Evolutionary conservation across 2,113 vertebrate genomes (phyloP).

Genomic region (Pimephales promelas): DNA sequence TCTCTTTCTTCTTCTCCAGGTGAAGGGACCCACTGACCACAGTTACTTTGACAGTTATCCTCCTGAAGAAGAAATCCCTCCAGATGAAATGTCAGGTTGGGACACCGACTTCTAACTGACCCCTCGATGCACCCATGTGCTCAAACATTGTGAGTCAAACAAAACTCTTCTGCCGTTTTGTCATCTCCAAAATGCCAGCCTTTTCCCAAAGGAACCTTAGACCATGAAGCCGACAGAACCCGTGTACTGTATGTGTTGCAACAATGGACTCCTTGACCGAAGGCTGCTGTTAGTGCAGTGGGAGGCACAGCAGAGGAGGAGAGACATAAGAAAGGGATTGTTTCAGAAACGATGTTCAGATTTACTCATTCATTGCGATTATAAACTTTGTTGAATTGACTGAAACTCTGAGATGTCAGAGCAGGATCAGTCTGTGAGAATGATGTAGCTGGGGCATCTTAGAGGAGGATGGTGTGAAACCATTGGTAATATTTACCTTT

Average conservation of each 20-base stretch:
- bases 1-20: slow-evolving; percentile 65
- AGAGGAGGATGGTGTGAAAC: slow-evolving; percentile 37
- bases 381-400: neutral
- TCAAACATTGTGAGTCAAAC: slow-evolving; percentile 29
- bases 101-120: slow-evolving; percentile 88
- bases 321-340: slow-evolving; percentile 4
- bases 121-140: slow-evolving; percentile 2
- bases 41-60: slow-evolving; percentile 92
- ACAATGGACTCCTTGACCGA: slow-evolving; percentile 45
- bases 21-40: slow-evolving; percentile 86
- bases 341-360: neutral
- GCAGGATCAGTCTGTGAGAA: slow-evolving; percentile 39
- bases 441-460: slow-evolving; percentile 43
- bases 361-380: neutral
- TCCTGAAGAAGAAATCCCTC: slow-evolving; percentile 85
- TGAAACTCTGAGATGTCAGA: slow-evolving; percentile 8
- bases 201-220: neutral
- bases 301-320: slow-evolving; percentile 44
- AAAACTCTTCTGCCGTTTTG: slow-evolving; percentile 33
- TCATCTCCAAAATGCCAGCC: slow-evolving; percentile 5
- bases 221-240: slow-evolving; percentile 34
- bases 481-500: slow-evolving; percentile 57
- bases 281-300: slow-evolving; percentile 43
- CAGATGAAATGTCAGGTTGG: slow-evolving; percentile 93
- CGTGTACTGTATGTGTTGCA: slow-evolving; percentile 12